phyloP scores from a whole-genome alignment of 1,140 invertebrate genomes.

The Berghia stephanieae region DNA sequence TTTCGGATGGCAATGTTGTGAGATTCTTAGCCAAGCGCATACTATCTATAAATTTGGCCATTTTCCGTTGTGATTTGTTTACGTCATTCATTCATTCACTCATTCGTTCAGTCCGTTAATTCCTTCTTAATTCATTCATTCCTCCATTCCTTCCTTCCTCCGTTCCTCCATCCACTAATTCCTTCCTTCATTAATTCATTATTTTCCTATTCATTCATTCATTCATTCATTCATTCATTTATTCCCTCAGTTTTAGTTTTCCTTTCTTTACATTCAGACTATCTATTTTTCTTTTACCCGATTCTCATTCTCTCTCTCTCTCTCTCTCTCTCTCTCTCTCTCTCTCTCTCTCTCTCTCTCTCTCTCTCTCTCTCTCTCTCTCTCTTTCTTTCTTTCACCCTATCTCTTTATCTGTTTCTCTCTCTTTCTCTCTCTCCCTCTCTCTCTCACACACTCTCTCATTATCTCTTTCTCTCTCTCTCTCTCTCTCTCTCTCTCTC shows the following conservation, averaged over 20 bases:
- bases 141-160: too few species aligned
- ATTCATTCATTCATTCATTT: too few species aligned
- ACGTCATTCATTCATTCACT: neutral
- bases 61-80: too few species aligned
- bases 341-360: slow-evolving; percentile 21
- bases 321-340: slow-evolving; percentile 21
- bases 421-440: neutral
- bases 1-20: too few species aligned
- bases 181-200: too few species aligned
- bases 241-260: too few species aligned
- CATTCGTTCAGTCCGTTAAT: neutral
- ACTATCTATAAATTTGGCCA: too few species aligned
- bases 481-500: slow-evolving; percentile 3
- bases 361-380: slow-evolving; percentile 21
- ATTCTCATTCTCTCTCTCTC: slow-evolving; percentile 10
- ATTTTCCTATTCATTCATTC: too few species aligned
- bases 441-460: neutral
- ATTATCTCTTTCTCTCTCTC: neutral
- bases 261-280: neutral
- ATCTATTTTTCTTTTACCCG: neutral
- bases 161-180: too few species aligned
- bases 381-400: too few species aligned
- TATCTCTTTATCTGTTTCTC: slow-evolving; percentile 18
- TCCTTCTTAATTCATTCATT: too few species aligned
- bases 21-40: too few species aligned